Conservation (phyloP, 2,113 vertebrate genomes). For the Gymnocephalus cernua region DNA sequence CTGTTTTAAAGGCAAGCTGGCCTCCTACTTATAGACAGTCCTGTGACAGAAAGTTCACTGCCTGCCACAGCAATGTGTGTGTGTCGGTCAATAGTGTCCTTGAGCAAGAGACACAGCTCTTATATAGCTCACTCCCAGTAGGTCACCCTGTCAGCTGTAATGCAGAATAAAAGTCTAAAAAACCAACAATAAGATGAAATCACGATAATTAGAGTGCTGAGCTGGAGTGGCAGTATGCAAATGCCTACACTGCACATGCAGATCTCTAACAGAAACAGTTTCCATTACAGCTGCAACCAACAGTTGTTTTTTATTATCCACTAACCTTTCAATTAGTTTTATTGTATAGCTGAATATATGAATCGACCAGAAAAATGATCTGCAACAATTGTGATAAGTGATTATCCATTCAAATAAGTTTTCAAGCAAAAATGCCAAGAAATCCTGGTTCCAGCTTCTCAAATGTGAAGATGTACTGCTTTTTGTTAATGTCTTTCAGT, state of each 20-base stretch:
- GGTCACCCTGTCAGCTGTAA: constrained; percentile 22
- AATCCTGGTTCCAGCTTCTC: background rate
- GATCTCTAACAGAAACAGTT: background rate
- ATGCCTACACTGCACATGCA: background rate
- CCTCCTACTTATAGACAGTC: constrained; percentile 38
- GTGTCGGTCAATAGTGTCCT: constrained; percentile 58
- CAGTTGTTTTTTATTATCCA: background rate
- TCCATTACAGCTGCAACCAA: background rate
- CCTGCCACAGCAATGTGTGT: constrained; percentile 19
- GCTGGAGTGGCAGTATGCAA: background rate
- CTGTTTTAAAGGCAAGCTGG: constrained; percentile 3
- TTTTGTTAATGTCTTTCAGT: background rate
- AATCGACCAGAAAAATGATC: too few species aligned
- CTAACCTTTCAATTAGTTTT: background rate
- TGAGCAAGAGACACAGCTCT: constrained; percentile 16
- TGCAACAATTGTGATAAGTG: too few species aligned
- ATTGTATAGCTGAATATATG: too few species aligned
- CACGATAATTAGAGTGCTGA: background rate
- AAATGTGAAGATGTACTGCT: background rate
- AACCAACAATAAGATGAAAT: background rate
- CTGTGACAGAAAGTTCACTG: constrained; percentile 18
- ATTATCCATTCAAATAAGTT: background rate
- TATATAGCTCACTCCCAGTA: constrained; percentile 13
- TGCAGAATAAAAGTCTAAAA: background rate
- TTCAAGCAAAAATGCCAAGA: background rate